These are phyloP conservation scores for Rhopilema esculentum DNA, from an alignment of 30 jellyfish, hydroid and myxozoan genomes.

Conservation along the genomic window DNA sequence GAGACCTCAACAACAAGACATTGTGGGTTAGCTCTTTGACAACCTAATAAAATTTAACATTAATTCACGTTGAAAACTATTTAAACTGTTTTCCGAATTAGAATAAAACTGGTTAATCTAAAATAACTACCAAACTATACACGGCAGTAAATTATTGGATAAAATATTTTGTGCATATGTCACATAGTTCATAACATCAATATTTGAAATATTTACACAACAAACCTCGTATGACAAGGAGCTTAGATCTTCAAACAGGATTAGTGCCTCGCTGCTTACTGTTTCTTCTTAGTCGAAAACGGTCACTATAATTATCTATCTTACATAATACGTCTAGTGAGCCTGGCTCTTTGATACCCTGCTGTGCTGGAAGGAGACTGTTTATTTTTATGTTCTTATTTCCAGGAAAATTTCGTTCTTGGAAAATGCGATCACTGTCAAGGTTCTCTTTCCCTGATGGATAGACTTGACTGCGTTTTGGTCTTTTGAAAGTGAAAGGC, in stretches of 20 bases:
- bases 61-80: too few relatives aligned
- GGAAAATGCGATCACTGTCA: not conserved
- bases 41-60: too few relatives aligned
- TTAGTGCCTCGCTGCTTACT: not conserved
- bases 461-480: slow-evolving; percentile 63
- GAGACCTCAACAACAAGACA: too few relatives aligned
- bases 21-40: too few relatives aligned
- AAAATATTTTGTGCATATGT: too few relatives aligned
- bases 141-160: too few relatives aligned
- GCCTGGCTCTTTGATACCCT: not conserved
- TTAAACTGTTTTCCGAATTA: too few relatives aligned
- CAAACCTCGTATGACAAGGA: not conserved
- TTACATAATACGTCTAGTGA: not conserved
- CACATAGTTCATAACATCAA: too few relatives aligned
- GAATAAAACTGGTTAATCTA: too few relatives aligned
- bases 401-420: not conserved
- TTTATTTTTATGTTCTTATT: not conserved
- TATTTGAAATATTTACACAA: not conserved
- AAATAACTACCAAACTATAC: too few relatives aligned
- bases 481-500: slow-evolving; percentile 46
- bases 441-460: slow-evolving; percentile 58
- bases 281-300: slow-evolving; percentile 1
- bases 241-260: not conserved
- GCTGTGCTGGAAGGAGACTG: not conserved
- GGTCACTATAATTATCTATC: slow-evolving; percentile 31